These are phyloP conservation scores for Tonatia bakeri DNA, from an alignment of 2,113 vertebrate species.

Conservation along the genomic window DNA sequence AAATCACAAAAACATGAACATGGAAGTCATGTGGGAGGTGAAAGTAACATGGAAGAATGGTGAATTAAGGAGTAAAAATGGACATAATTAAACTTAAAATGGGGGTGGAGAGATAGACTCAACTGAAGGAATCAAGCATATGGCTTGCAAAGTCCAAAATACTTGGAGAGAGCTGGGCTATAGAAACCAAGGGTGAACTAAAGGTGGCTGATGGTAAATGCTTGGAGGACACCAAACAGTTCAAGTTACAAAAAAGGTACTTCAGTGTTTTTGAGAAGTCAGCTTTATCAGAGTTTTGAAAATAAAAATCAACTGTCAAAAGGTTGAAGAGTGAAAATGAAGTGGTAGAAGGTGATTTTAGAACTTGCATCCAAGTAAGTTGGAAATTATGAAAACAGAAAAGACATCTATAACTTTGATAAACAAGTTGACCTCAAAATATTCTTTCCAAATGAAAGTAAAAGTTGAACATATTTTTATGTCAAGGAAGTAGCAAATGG, in stretches of 20 bases:
- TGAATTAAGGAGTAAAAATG: not conserved
- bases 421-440: not conserved
- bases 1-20: not conserved
- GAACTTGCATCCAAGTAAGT: not conserved
- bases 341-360: not conserved
- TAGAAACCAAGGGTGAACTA: not conserved
- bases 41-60: not conserved
- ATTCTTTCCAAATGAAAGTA: not conserved
- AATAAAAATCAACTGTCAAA: not conserved
- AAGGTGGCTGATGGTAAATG: not conserved
- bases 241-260: not conserved
- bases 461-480: not conserved
- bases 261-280: not conserved
- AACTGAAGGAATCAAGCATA: not conserved
- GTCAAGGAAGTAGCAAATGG: not conserved
- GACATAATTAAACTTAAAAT: not conserved
- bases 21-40: not conserved
- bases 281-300: not conserved
- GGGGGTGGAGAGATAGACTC: not conserved
- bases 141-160: not conserved
- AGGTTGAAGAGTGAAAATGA: not conserved
- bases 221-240: not conserved
- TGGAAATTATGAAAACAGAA: not conserved
- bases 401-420: not conserved
- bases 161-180: not conserved